A percentile compares a stretch with the other conserved stretches of the same genome.
Conservation (phyloP, 2,888 invertebrate genomes). For the Ecdyonurus torrentis region DNA sequence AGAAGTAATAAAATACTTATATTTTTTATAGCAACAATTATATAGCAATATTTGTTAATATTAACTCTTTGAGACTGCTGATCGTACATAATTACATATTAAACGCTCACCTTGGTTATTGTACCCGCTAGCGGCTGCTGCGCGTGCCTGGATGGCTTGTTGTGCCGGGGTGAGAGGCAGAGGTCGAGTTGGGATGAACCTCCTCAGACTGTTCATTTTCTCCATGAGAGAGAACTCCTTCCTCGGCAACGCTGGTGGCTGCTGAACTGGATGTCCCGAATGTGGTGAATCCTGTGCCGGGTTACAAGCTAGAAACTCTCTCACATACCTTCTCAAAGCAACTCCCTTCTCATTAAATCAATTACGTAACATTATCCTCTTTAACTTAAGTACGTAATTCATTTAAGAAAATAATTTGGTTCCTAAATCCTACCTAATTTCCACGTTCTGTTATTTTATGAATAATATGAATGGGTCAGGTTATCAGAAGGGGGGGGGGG, state of each 20-base stretch:
- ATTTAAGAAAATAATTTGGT: too few species aligned
- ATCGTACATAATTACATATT: neutral
- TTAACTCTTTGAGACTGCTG: neutral
- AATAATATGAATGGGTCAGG: too few species aligned
- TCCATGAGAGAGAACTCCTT: conserved; percentile 25
- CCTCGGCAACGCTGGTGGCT: conserved; percentile 16
- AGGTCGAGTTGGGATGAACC: conserved; percentile 32
- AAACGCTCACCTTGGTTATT: neutral
- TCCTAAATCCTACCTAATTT: neutral
- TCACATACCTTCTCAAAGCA: too few species aligned
- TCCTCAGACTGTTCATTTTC: conserved; percentile 32
- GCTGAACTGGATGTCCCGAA: neutral
- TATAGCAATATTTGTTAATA: too few species aligned
- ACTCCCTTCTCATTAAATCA: too few species aligned
- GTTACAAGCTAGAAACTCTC: neutral
- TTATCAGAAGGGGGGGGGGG: neutral
- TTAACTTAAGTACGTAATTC: too few species aligned
- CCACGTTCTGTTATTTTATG: neutral
- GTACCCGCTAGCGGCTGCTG: neutral
- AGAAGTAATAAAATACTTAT: too few species aligned
- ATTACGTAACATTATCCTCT: too few species aligned
- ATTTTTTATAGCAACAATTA: too few species aligned
- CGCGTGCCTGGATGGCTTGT: neutral
- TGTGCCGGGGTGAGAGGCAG: conserved; percentile 29
- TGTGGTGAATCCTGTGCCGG: neutral